Conservation (phyloP, 2,888 invertebrate species). For the Glyphotaelius pellucidus region DNA sequence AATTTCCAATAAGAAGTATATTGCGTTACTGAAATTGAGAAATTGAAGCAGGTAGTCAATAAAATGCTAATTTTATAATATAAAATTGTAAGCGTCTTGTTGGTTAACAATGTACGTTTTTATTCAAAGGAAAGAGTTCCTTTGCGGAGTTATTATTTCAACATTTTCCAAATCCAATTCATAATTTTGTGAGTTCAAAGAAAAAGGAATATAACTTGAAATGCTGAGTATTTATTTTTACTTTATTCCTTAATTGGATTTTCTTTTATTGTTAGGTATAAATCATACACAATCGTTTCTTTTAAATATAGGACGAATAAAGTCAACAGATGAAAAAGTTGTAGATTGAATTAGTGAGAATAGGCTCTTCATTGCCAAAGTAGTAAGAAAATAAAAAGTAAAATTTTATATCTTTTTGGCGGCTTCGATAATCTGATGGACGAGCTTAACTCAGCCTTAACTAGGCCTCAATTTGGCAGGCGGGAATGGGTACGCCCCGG, state of each 20-base stretch:
- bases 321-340: neutral
- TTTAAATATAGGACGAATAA: neutral
- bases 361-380: too few species aligned
- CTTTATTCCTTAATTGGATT: neutral
- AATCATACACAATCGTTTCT: neutral
- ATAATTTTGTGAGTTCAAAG: neutral
- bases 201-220: neutral
- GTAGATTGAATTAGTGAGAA: too few species aligned
- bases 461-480: too few species aligned
- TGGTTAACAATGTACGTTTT: neutral
- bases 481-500: too few species aligned
- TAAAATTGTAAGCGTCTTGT: neutral
- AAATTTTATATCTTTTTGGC: too few species aligned
- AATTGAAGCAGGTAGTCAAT: slow-evolving; percentile 25
- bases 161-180: neutral
- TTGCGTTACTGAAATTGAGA: slow-evolving; percentile 3
- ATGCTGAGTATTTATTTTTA: neutral
- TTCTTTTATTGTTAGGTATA: neutral
- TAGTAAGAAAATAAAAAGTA: too few species aligned
- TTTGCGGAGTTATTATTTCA: neutral
- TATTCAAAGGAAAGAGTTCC: neutral
- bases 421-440: too few species aligned
- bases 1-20: slow-evolving; percentile 14
- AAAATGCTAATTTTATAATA: neutral
- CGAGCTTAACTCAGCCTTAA: too few species aligned